These are phyloP conservation scores for Whitmania pigra DNA, from an alignment of 1,140 invertebrate genomes.

Conservation along the genomic window DNA sequence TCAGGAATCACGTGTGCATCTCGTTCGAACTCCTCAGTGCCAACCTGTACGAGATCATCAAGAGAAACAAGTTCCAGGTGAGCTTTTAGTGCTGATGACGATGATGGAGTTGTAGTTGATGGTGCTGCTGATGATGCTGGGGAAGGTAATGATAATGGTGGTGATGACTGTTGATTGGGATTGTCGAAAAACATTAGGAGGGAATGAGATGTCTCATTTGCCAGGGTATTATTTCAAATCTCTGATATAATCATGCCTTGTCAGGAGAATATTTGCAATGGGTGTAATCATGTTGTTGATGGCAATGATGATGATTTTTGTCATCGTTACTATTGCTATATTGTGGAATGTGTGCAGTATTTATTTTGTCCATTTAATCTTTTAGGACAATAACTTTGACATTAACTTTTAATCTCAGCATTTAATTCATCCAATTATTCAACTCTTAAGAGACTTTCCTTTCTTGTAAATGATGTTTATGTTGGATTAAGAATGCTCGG, in stretches of 20 bases:
- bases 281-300: too few species aligned
- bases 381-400: too few species aligned
- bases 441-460: too few species aligned
- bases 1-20: conserved; percentile 97
- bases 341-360: too few species aligned
- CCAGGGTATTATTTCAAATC: background rate
- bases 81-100: background rate
- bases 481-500: too few species aligned
- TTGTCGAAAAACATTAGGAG: background rate
- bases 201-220: background rate
- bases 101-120: background rate
- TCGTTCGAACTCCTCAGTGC: conserved; percentile 96
- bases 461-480: too few species aligned
- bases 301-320: too few species aligned
- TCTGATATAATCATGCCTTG: background rate
- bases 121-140: background rate
- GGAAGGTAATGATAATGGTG: background rate
- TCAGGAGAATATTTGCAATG: background rate
- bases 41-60: conserved; percentile 97
- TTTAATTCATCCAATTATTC: too few species aligned
- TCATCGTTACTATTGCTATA: too few species aligned
- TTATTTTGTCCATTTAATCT: too few species aligned
- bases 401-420: too few species aligned
- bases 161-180: background rate
- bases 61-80: conserved; percentile 91